These are phyloP conservation scores for Hermaeophaga mercurialis DNA, from an alignment of 2,888 invertebrate genomes.

Conservation along the genomic window DNA sequence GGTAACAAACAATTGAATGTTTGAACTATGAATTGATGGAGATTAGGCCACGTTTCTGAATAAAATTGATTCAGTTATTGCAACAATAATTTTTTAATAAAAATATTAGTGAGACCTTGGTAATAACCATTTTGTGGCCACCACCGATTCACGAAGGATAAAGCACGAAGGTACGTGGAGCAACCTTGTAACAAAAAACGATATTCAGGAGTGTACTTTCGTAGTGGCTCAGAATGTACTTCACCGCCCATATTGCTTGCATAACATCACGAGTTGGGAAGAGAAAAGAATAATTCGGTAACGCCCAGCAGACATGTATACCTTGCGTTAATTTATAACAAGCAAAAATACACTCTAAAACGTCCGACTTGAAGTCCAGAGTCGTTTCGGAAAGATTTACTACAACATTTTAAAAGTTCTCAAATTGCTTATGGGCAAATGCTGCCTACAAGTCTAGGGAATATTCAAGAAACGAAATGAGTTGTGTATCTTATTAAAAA, in stretches of 20 bases:
- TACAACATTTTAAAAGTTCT: conserved; percentile 50
- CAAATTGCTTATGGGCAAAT: conserved; percentile 55
- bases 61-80: too few species aligned
- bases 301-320: conserved; percentile 60
- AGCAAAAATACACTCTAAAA: conserved; percentile 56
- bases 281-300: conserved; percentile 60
- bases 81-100: background rate
- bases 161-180: conserved; percentile 15
- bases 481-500: conserved; percentile 36
- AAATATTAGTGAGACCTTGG: conserved; percentile 1
- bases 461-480: conserved; percentile 33
- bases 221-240: conserved; percentile 51
- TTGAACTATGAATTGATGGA: too few species aligned
- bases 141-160: conserved; percentile 22
- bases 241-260: conserved; percentile 60
- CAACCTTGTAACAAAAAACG: conserved; percentile 31
- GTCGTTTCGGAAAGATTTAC: conserved; percentile 45
- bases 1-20: too few species aligned
- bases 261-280: conserved; percentile 60
- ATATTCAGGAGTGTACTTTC: conserved; percentile 31
- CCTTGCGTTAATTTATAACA: conserved; percentile 57
- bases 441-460: conserved; percentile 47
- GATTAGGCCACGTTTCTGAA: too few species aligned
- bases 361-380: conserved; percentile 43
- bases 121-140: conserved; percentile 6